These are phyloP conservation scores for Cottus gobio DNA, from an alignment of 2,113 vertebrate genomes.

Conservation along the genomic window DNA sequence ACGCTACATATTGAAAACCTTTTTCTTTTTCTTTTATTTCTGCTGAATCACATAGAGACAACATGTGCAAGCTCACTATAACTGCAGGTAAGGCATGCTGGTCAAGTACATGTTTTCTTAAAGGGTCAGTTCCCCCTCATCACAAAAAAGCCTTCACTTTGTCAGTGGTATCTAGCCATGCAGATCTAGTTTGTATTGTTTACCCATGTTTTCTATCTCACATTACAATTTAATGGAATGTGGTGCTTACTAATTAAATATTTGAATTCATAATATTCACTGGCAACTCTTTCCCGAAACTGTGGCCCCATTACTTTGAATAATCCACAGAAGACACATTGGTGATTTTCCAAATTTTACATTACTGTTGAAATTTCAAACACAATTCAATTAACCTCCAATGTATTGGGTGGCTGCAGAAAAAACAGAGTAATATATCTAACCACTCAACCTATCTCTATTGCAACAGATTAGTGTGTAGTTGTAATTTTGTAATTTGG, in stretches of 20 bases:
- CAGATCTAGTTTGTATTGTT: not conserved
- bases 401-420: not conserved
- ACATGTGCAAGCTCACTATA: conserved; percentile 27
- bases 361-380: not conserved
- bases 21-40: not conserved
- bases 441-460: not conserved
- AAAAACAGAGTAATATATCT: not conserved
- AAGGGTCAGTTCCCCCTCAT: not conserved
- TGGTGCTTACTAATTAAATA: not conserved
- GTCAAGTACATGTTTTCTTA: not conserved
- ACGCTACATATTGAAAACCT: no score
- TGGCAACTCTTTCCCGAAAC: not conserved
- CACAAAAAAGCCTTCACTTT: not conserved
- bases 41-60: conserved; percentile 8
- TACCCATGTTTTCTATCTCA: not conserved
- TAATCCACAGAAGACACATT: not conserved
- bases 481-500: not conserved
- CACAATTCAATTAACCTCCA: not conserved
- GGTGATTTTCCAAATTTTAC: not conserved
- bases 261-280: not conserved
- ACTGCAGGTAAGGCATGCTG: conserved; percentile 26
- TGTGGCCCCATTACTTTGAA: not conserved
- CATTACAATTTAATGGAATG: no score
- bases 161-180: not conserved
- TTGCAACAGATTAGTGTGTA: not conserved